phyloP scores from a whole-genome alignment of 2,797 vertebrate genomes.

The Galaxias olidus region DNA sequence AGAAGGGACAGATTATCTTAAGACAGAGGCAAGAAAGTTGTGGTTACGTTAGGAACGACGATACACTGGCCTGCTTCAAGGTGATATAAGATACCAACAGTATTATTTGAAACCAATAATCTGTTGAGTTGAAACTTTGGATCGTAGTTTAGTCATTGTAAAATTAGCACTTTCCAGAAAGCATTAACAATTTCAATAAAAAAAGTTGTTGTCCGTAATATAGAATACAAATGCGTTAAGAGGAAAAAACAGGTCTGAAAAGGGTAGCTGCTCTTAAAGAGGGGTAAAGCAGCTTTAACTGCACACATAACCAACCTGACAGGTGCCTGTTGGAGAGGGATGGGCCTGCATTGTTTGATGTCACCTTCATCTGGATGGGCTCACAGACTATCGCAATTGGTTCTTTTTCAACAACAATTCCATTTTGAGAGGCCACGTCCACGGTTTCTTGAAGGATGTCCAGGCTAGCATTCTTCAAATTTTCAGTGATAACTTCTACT shows the following conservation, averaged over 20 bases:
- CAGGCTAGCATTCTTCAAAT: slow-evolving; percentile 7
- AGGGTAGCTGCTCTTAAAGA: neutral
- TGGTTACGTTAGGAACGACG: neutral
- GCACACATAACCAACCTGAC: slow-evolving; percentile 73
- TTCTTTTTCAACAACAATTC: slow-evolving; percentile 53
- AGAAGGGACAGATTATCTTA: neutral
- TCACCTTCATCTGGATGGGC: slow-evolving; percentile 61
- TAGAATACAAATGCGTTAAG: slow-evolving; percentile 2
- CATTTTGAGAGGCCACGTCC: slow-evolving; percentile 34
- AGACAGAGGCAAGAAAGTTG: neutral
- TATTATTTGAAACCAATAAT: neutral
- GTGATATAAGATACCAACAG: neutral
- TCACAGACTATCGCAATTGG: slow-evolving; percentile 50
- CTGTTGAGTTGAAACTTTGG: no score
- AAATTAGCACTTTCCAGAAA: neutral
- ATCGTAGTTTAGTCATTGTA: neutral
- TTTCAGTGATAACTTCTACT: slow-evolving; percentile 13
- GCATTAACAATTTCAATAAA: neutral
- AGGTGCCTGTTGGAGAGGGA: slow-evolving; percentile 58
- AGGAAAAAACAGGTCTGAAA: slow-evolving; percentile 9
- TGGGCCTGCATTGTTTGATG: slow-evolving; percentile 50
- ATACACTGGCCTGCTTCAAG: slow-evolving; percentile 24
- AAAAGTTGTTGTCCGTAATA: no score
- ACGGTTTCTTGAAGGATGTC: slow-evolving; percentile 9
- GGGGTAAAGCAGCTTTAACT: slow-evolving; percentile 11